Evolutionary conservation across 2,797 vertebrate species (phyloP).

Genomic region (Chloroceryle inda): DNA sequence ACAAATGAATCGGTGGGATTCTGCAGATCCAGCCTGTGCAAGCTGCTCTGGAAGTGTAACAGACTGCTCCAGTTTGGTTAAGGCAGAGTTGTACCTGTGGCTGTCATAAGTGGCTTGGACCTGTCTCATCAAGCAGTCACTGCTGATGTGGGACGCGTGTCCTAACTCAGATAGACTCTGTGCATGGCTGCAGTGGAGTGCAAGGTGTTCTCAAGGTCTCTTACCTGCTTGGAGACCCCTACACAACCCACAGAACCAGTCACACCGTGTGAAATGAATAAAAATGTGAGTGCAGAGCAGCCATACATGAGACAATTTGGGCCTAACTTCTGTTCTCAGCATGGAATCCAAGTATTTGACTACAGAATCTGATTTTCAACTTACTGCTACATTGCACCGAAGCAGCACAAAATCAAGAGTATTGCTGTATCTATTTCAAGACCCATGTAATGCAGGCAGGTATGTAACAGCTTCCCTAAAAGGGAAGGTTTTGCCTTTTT

Average conservation of each 20-base stretch:
- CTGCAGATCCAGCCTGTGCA: neutral
- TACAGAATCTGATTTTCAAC: neutral
- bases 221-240: neutral
- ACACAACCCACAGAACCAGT: neutral
- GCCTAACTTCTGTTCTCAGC: neutral
- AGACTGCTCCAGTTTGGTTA: neutral
- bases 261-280: neutral
- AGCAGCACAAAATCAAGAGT: neutral
- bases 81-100: neutral
- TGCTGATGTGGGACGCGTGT: neutral
- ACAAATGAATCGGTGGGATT: conserved; percentile 16
- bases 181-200: neutral
- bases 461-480: neutral
- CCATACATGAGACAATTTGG: neutral
- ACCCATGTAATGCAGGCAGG: neutral
- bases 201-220: neutral
- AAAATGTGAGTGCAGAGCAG: neutral
- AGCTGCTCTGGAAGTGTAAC: neutral
- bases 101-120: neutral
- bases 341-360: neutral
- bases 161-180: neutral
- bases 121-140: neutral
- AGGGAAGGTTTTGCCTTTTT: neutral
- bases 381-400: neutral
- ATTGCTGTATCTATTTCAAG: neutral